Conservation (phyloP, 2,797 vertebrate species). For the Melanotaenia parkinsoni region DNA sequence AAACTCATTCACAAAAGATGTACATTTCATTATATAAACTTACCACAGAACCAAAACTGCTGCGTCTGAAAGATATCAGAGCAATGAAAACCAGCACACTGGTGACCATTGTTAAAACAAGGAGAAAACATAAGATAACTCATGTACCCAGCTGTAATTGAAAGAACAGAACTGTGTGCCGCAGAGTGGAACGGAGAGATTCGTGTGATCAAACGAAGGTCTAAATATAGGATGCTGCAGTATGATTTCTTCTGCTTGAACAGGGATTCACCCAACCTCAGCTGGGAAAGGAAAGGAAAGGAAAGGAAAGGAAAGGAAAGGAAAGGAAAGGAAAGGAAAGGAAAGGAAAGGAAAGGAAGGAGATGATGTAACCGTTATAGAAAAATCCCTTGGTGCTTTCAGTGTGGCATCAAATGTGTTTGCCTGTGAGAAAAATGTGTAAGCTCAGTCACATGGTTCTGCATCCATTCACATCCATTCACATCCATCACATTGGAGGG, state of each 20-base stretch:
- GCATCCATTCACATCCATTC: constrained; percentile 46
- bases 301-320: constrained; percentile 13
- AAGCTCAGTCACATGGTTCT: constrained; percentile 51
- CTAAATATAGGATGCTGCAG: constrained; percentile 80
- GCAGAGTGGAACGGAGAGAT: constrained; percentile 49
- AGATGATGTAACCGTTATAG: neutral
- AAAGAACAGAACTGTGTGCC: constrained; percentile 39
- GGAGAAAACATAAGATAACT: constrained; percentile 45
- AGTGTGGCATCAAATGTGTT: constrained; percentile 8
- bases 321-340: constrained; percentile 7
- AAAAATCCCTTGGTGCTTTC: constrained; percentile 20
- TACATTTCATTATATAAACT: constrained; percentile 14
- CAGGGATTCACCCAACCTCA: constrained; percentile 72
- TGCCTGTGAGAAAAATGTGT: constrained; percentile 26
- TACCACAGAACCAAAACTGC: constrained; percentile 10
- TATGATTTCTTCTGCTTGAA: constrained; percentile 78
- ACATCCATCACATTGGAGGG: constrained; percentile 41
- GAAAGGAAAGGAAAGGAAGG: constrained; percentile 1
- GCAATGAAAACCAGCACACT: constrained; percentile 25
- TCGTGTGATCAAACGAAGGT: constrained; percentile 68
- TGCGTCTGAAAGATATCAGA: constrained; percentile 21
- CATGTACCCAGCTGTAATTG: constrained; percentile 56
- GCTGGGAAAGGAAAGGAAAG: constrained; percentile 26
- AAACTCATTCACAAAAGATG: constrained; percentile 23
- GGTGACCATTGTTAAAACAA: constrained; percentile 33